Evolutionary conservation across 2,113 vertebrate species (phyloP).

Genomic region (Engraulis encrasicolus): DNA sequence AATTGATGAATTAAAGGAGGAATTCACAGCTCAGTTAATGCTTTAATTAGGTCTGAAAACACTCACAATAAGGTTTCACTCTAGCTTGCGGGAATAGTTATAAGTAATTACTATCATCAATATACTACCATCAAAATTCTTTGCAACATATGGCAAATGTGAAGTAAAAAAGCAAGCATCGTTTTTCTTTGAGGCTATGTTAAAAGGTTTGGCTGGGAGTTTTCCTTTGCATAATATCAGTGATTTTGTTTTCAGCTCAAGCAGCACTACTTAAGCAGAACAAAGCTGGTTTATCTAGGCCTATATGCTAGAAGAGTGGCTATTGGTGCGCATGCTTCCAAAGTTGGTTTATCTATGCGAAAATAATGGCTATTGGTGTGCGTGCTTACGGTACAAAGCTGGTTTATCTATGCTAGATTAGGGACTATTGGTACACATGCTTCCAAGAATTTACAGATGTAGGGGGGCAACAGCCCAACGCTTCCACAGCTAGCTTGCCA

Average conservation of each 20-base stretch:
- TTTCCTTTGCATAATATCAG: background rate
- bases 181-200: background rate
- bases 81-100: background rate
- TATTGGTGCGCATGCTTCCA: background rate
- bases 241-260: background rate
- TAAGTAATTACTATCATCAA: conserved; percentile 7
- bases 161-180: background rate
- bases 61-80: background rate
- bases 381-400: conserved; percentile 12
- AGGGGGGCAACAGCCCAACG: background rate
- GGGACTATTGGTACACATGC: background rate
- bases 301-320: background rate
- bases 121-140: background rate
- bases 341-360: background rate
- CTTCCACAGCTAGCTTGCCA: background rate
- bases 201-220: background rate
- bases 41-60: conserved; percentile 8
- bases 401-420: background rate
- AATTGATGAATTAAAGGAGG: background rate
- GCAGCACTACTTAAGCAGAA: background rate
- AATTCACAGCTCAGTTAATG: conserved; percentile 20
- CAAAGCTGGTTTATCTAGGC: conserved; percentile 8
- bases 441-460: background rate
- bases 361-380: background rate
- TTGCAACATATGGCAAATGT: background rate